Conservation (phyloP, 2,888 invertebrate species). For the Clivina fossor region DNA sequence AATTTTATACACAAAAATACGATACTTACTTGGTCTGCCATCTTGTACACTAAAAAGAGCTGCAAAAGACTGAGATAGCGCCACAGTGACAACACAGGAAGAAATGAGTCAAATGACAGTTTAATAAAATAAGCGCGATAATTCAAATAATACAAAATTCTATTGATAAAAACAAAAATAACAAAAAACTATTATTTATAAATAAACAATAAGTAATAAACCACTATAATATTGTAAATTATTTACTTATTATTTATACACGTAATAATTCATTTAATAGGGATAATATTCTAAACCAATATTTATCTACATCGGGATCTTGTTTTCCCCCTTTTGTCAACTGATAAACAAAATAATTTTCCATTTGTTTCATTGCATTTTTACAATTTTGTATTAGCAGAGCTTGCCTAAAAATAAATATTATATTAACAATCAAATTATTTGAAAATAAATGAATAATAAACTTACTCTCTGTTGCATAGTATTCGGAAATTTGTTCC, state of each 20-base stretch:
- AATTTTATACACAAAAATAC: conserved; percentile 35
- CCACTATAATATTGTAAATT: neutral
- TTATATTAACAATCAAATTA: too few species aligned
- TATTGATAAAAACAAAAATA: neutral
- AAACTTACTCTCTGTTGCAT: conserved; percentile 52
- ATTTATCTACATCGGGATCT: conserved; percentile 40
- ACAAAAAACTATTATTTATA: neutral
- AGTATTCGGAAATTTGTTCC: conserved; percentile 50
- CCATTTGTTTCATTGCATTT: conserved; percentile 43
- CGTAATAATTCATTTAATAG: conserved; percentile 41
- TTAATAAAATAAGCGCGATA: neutral
- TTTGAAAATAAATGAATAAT: conserved; percentile 26
- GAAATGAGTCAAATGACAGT: conserved; percentile 7
- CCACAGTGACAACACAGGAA: neutral
- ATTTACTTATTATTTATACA: conserved; percentile 8
- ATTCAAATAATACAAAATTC: conserved; percentile 2
- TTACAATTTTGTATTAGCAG: conserved; percentile 47
- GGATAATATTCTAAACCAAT: conserved; percentile 44
- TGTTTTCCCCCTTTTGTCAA: conserved; percentile 46
- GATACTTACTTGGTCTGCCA: conserved; percentile 78
- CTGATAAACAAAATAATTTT: conserved; percentile 48
- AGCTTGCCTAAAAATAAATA: conserved; percentile 62
- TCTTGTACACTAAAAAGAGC: conserved; percentile 65
- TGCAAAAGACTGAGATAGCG: conserved; percentile 27
- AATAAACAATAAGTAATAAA: conserved; percentile 4